A percentile compares a stretch with the other conserved stretches of the same genome.
These are phyloP conservation scores for Tipula lateralis DNA, from an alignment of 2,888 invertebrate species.

Conservation along the genomic window DNA sequence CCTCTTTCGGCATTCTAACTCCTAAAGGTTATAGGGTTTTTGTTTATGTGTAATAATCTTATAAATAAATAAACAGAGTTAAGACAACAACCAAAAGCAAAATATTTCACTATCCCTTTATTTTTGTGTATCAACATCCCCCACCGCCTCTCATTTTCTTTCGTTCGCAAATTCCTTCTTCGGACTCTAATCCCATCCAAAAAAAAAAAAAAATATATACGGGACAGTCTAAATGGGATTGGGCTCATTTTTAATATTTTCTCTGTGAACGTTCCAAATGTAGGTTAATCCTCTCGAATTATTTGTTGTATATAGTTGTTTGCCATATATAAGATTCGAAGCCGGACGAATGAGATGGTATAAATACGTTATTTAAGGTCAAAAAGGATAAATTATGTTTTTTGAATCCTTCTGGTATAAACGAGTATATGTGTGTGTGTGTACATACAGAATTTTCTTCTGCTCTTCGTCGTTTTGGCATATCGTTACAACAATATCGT, in stretches of 20 bases:
- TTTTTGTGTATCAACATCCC: too few relatives aligned
- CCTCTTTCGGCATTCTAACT: neutral
- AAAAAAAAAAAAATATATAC: neutral
- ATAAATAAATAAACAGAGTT: neutral
- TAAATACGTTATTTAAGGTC: conserved; percentile 24
- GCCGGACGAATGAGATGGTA: conserved; percentile 1
- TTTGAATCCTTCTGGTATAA: neutral
- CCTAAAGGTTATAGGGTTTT: neutral
- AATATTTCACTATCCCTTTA: neutral
- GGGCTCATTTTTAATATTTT: conserved; percentile 11
- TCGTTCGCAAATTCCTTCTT: neutral
- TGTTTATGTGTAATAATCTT: neutral
- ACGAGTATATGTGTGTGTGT: neutral
- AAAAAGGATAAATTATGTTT: conserved; percentile 14
- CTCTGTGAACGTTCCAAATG: neutral
- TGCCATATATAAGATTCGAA: neutral
- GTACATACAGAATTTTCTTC: neutral
- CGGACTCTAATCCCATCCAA: neutral
- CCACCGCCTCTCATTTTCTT: neutral
- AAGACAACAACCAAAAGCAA: neutral
- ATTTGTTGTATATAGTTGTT: neutral
- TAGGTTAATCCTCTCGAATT: neutral
- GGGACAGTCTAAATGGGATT: neutral
- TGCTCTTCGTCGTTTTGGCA: neutral
- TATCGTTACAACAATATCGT: neutral